Evolutionary conservation across 2,888 invertebrate species (phyloP).

Genomic region (Drosophila austrosaltans): DNA sequence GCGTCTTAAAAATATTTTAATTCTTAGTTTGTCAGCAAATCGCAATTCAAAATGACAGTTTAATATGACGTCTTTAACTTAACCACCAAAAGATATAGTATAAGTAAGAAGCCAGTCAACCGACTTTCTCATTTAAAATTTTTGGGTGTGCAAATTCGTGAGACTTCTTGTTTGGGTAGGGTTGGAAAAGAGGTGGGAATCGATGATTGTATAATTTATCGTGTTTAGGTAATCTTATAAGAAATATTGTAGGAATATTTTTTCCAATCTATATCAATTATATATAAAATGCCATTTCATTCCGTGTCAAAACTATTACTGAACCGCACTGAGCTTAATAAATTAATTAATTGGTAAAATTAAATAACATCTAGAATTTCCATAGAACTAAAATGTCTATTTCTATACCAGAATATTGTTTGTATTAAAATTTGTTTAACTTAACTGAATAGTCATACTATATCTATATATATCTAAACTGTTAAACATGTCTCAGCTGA

Average conservation of each 20-base stretch:
- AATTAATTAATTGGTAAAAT: too few species aligned
- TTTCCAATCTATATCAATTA: too few species aligned
- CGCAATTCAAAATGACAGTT: not conserved
- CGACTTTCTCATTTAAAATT: not conserved
- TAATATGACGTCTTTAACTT: not conserved
- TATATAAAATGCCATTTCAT: too few species aligned
- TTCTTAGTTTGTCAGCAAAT: not conserved
- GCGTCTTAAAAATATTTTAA: too few species aligned
- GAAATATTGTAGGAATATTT: too few species aligned
- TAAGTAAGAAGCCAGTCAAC: not conserved
- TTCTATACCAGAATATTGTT: not conserved
- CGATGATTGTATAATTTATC: too few species aligned
- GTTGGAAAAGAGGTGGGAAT: too few species aligned
- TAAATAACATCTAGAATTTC: not conserved
- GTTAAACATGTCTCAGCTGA: slow-evolving; percentile 7
- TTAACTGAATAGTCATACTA: not conserved
- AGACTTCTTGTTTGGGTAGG: too few species aligned
- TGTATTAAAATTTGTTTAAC: not conserved
- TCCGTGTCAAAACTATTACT: too few species aligned
- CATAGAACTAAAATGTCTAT: not conserved
- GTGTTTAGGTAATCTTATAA: too few species aligned
- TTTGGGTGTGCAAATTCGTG: too few species aligned
- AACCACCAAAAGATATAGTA: not conserved
- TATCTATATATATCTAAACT: not conserved
- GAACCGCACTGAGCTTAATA: too few species aligned